Conservation (phyloP, 1,140 invertebrate species). For the Lepidurus arcticus region DNA sequence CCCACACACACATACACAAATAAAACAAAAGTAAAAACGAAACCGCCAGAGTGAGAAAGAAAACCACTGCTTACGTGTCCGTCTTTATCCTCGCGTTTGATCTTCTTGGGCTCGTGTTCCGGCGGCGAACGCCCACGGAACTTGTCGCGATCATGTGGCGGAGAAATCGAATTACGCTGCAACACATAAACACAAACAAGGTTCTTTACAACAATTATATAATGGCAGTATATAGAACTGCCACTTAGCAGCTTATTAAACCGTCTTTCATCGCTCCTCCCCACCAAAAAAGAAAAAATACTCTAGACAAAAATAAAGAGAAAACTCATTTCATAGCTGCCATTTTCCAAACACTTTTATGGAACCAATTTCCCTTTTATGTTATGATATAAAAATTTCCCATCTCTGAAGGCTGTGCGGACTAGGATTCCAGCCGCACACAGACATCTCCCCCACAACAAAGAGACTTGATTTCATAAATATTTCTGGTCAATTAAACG, state of each 20-base stretch:
- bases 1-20: not conserved
- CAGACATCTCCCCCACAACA: not conserved
- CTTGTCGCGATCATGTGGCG: constrained; percentile 46
- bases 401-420: not conserved
- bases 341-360: not conserved
- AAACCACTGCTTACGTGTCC: constrained; percentile 37
- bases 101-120: constrained; percentile 44
- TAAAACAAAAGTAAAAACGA: too few relatives aligned
- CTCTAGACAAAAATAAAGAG: too few relatives aligned
- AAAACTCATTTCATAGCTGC: not conserved
- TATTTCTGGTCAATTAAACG: too few relatives aligned
- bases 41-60: not conserved
- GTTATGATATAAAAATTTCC: not conserved
- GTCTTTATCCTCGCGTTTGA: constrained; percentile 41
- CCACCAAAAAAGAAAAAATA: too few relatives aligned
- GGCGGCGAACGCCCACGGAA: constrained; percentile 44
- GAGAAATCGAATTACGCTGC: constrained; percentile 49
- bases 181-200: constrained; percentile 27
- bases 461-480: constrained; percentile 16
- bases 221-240: too few relatives aligned
- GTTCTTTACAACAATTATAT: too few relatives aligned
- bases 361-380: constrained; percentile 19
- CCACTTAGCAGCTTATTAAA: too few relatives aligned
- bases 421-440: not conserved
- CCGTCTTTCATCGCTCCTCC: too few relatives aligned